phyloP scores from a whole-genome alignment of 2,888 invertebrate genomes.

The Ariolimax columbianus region DNA sequence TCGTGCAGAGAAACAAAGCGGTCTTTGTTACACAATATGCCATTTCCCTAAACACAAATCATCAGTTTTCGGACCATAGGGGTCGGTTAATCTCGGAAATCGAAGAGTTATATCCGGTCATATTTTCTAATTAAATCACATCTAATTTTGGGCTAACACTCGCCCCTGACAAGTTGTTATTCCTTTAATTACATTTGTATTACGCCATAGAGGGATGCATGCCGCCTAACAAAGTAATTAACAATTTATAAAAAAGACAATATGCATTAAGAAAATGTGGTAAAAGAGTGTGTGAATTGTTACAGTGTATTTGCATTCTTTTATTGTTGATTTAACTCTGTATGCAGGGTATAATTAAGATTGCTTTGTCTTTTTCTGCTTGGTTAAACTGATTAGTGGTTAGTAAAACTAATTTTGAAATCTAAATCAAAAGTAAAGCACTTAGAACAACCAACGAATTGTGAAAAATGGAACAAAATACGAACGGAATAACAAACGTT shows the following conservation, averaged over 20 bases:
- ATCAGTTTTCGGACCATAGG: background rate
- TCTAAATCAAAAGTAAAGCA: too few species aligned
- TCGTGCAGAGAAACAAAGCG: background rate
- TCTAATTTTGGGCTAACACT: background rate
- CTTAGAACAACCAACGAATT: too few species aligned
- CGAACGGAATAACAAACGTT: background rate
- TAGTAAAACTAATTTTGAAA: too few species aligned
- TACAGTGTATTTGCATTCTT: too few species aligned
- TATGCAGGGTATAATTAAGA: too few species aligned
- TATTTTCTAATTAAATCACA: slow-evolving; percentile 30
- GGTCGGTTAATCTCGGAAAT: slow-evolving; percentile 14
- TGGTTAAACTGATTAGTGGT: too few species aligned
- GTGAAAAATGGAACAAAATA: background rate
- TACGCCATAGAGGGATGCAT: background rate
- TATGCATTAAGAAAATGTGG: too few species aligned
- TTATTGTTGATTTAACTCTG: too few species aligned
- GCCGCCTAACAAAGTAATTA: background rate
- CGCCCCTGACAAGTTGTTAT: background rate
- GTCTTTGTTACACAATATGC: background rate
- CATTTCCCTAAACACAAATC: background rate
- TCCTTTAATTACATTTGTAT: slow-evolving; percentile 10
- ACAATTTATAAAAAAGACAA: background rate
- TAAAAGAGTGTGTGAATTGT: too few species aligned
- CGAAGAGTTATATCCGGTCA: background rate
- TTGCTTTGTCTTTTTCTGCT: too few species aligned